Evolutionary conservation across 2,888 invertebrate genomes (phyloP).

Genomic region (Malachius bipustulatus): DNA sequence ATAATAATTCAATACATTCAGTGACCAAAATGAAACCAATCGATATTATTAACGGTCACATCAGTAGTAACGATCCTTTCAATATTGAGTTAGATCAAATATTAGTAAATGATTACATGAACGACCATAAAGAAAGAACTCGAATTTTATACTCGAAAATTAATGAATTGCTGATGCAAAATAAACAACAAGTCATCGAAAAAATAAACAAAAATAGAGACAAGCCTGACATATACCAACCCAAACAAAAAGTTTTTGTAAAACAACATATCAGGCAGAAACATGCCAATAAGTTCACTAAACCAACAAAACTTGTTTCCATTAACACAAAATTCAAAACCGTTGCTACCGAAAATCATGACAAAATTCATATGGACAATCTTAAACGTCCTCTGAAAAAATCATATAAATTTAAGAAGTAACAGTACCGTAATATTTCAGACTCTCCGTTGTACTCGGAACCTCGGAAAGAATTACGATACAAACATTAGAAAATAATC

Average conservation of each 20-base stretch:
- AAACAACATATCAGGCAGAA: constrained; percentile 3
- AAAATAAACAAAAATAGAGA: not conserved
- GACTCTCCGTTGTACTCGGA: not conserved
- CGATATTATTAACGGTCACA: too few species aligned
- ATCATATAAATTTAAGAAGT: constrained; percentile 4
- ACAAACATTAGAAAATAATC: constrained; percentile 5
- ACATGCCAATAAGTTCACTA: constrained; percentile 5
- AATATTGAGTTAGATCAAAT: too few species aligned
- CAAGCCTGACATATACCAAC: not conserved
- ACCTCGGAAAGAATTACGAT: not conserved
- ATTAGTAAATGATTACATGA: too few species aligned
- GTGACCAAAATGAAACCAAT: too few species aligned
- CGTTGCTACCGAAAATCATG: constrained; percentile 6
- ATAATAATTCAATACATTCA: too few species aligned
- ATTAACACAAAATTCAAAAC: constrained; percentile 5
- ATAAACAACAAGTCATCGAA: not conserved
- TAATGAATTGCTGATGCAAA: constrained; percentile 4
- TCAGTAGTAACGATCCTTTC: too few species aligned
- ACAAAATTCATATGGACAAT: constrained; percentile 11
- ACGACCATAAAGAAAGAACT: constrained; percentile 5
- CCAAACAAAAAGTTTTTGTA: not conserved
- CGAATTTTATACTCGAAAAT: constrained; percentile 7
- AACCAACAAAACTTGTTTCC: constrained; percentile 6
- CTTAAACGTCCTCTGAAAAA: constrained; percentile 6
- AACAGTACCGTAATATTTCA: constrained; percentile 5